Conservation (phyloP, 1,140 invertebrate genomes). For the Myzus persicae region DNA sequence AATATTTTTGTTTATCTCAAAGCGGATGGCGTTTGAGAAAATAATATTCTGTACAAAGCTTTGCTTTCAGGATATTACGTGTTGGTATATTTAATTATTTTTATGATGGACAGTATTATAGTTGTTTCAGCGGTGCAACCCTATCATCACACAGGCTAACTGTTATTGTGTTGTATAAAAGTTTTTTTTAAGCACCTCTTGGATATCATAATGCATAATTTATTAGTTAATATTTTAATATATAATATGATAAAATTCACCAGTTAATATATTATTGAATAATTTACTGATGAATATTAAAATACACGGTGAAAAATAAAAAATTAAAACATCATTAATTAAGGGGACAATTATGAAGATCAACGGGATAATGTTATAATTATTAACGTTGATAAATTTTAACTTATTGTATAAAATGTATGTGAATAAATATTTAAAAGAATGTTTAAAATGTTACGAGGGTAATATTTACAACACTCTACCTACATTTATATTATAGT, state of each 20-base stretch:
- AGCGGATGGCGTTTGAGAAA: not conserved
- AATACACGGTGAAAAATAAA: not conserved
- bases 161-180: not conserved
- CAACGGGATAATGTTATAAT: not conserved
- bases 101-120: too few relatives aligned
- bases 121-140: too few relatives aligned
- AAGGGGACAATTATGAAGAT: not conserved
- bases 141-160: not conserved
- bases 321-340: not conserved
- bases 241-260: not conserved
- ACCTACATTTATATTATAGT: not conserved
- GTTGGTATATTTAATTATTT: not conserved
- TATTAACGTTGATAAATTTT: not conserved
- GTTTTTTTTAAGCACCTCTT: not conserved
- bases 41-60: not conserved
- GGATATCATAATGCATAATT: not conserved
- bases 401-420: too few relatives aligned
- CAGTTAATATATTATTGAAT: not conserved
- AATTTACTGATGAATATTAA: not conserved
- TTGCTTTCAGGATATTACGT: too few relatives aligned
- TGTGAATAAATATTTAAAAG: not conserved
- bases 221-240: not conserved
- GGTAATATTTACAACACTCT: not conserved
- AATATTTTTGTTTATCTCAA: not conserved
- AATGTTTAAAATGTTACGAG: not conserved